These are phyloP conservation scores for Ecdyonurus torrentis DNA, from an alignment of 2,888 invertebrate species.

Conservation along the genomic window DNA sequence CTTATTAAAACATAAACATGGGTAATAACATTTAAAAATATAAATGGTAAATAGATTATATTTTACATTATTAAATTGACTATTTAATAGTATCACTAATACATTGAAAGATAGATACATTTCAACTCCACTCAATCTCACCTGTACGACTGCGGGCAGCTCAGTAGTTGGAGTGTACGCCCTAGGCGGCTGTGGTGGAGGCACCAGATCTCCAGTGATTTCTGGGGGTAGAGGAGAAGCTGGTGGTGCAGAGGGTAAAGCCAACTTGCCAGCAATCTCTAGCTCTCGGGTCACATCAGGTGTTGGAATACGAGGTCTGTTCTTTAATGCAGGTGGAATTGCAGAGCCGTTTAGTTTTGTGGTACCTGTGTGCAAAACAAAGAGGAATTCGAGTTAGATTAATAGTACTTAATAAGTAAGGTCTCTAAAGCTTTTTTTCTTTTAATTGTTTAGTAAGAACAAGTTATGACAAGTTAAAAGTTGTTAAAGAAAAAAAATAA, in stretches of 20 bases:
- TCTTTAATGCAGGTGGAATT: constrained; percentile 48
- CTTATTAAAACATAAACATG: too few species aligned
- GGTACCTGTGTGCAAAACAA: constrained; percentile 42
- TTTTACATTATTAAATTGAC: too few species aligned
- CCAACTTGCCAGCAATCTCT: neutral
- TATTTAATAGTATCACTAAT: neutral
- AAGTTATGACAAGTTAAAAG: too few species aligned
- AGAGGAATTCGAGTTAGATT: too few species aligned
- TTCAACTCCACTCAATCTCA: too few species aligned
- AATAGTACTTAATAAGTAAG: too few species aligned
- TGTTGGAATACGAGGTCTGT: constrained; percentile 75
- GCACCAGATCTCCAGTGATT: neutral
- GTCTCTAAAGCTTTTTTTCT: too few species aligned
- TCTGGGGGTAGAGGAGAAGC: neutral
- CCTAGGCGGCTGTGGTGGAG: neutral
- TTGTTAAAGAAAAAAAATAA: too few species aligned
- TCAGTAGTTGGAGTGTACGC: neutral
- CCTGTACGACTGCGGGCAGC: neutral
- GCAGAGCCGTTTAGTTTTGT: constrained; percentile 52
- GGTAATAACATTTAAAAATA: too few species aligned
- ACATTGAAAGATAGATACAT: neutral
- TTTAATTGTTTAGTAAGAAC: too few species aligned
- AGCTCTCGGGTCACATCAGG: constrained; percentile 72
- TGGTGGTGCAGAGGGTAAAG: neutral
- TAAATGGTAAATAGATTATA: too few species aligned